These are phyloP conservation scores for Rhabdophis nuchalis DNA, from an alignment of 2,797 vertebrate species.

Conservation along the genomic window DNA sequence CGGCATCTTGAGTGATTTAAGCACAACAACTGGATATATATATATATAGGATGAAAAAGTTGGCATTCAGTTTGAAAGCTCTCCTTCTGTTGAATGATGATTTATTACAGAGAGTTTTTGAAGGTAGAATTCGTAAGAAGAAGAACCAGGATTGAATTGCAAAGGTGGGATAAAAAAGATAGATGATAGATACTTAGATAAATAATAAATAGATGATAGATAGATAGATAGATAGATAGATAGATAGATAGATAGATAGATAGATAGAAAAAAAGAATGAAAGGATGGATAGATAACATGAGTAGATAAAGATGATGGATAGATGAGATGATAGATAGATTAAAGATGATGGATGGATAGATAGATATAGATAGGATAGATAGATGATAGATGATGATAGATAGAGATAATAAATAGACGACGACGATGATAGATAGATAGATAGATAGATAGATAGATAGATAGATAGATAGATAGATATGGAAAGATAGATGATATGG, in stretches of 20 bases:
- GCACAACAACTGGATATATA: neutral
- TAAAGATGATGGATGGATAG: neutral
- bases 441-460: neutral
- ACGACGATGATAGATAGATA: no score
- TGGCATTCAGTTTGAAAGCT: neutral
- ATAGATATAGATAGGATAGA: no score
- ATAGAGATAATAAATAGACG: no score
- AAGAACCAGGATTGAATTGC: neutral
- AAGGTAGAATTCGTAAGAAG: no score
- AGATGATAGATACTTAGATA: neutral
- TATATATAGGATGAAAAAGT: neutral
- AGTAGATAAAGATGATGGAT: neutral
- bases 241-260: neutral
- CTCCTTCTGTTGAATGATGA: neutral
- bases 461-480: neutral
- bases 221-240: neutral
- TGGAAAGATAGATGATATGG: no score
- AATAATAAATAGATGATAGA: neutral
- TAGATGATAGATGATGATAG: no score
- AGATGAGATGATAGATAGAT: no score
- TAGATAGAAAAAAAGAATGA: neutral
- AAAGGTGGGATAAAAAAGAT: neutral
- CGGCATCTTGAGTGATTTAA: neutral
- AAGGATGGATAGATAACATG: no score
- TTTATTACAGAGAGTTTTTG: neutral